Evolutionary conservation across 2,113 vertebrate genomes (phyloP).

Genomic region (Vidua chalybeata): DNA sequence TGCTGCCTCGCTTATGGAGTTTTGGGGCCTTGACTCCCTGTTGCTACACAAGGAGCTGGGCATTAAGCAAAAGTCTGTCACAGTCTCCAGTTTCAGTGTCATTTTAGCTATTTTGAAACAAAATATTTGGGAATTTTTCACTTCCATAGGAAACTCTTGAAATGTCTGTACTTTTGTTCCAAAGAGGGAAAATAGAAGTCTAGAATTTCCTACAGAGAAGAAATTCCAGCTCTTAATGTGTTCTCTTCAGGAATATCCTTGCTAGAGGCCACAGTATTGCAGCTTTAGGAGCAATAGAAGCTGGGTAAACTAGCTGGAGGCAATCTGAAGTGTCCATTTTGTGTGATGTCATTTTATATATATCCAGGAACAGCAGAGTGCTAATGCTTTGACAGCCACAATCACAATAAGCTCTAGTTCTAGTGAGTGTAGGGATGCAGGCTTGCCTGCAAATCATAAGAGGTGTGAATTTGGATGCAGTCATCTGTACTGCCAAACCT

Average conservation of each 20-base stretch:
- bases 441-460: neutral
- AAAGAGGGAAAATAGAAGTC: neutral
- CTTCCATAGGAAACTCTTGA: neutral
- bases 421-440: neutral
- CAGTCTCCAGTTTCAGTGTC: neutral
- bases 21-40: neutral
- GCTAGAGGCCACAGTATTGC: neutral
- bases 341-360: slow-evolving; percentile 7
- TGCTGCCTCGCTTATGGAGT: neutral
- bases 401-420: neutral
- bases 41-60: neutral
- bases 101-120: neutral
- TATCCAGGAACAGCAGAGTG: neutral
- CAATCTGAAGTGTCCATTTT: neutral
- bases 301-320: neutral
- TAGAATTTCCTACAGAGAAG: neutral
- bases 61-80: neutral
- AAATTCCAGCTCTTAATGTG: neutral
- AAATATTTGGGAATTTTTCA: neutral
- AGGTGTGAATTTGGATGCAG: neutral
- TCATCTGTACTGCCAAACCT: neutral
- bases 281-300: neutral
- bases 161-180: neutral
- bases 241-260: neutral
- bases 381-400: neutral